A percentile compares a stretch with the other conserved stretches of the same genome.
phyloP scores from a whole-genome alignment of 2,113 vertebrate species.

The Tetraodon nigroviridis region DNA sequence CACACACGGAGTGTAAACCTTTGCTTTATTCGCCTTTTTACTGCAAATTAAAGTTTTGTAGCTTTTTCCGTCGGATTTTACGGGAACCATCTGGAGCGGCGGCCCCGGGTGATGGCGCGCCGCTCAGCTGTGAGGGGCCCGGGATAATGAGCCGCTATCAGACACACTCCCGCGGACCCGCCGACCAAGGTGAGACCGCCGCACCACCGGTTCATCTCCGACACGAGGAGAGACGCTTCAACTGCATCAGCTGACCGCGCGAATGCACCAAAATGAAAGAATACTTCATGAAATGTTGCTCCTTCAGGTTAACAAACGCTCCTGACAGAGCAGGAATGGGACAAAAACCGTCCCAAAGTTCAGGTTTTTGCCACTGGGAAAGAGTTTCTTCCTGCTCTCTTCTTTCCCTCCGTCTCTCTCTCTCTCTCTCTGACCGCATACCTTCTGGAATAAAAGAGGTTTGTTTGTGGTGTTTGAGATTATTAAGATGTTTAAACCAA shows the following conservation, averaged over 20 bases:
- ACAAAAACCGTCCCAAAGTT: no score
- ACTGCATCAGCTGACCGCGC: no score
- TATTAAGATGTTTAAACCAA: neutral
- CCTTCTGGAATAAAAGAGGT: neutral
- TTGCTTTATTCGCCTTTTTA: constrained; percentile 73
- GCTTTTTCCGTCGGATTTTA: constrained; percentile 81
- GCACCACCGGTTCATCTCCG: constrained; percentile 33
- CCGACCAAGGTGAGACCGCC: constrained; percentile 33
- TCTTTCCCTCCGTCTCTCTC: no score
- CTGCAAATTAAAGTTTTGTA: constrained; percentile 80
- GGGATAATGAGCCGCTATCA: constrained; percentile 76
- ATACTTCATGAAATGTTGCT: no score
- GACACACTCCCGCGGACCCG: constrained; percentile 51
- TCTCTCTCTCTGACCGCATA: no score
- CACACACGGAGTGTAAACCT: constrained; percentile 68
- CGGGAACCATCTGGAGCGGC: constrained; percentile 78
- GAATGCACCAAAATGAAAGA: no score
- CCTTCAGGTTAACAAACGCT: no score
- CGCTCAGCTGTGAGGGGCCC: constrained; percentile 62
- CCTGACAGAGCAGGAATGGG: no score
- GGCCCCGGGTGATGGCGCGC: constrained; percentile 67
- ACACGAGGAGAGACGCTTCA: neutral
- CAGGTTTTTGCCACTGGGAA: no score
- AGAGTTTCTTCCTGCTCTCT: no score
- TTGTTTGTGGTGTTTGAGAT: constrained; percentile 9